A percentile compares a stretch with the other conserved stretches of the same genome.
Conservation (phyloP, 2,113 vertebrate species). For the Brachyhypopomus gauderio region DNA sequence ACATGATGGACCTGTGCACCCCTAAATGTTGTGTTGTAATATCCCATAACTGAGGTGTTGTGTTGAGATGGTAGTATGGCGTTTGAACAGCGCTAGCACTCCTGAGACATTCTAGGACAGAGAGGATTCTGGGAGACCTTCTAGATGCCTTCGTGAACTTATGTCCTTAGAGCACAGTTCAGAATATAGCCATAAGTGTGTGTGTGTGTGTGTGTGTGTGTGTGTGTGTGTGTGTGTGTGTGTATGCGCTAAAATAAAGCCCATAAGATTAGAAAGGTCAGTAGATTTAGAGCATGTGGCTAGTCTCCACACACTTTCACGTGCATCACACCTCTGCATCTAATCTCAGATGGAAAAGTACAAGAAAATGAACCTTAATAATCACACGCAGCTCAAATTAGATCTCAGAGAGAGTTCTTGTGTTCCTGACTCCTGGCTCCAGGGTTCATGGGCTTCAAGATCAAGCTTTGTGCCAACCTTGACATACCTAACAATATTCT, state of each 20-base stretch:
- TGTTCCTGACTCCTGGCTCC: background rate
- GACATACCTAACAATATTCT: background rate
- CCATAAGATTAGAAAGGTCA: background rate
- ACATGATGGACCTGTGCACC: background rate
- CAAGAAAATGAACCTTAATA: too few species aligned
- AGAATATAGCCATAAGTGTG: background rate
- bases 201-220: constrained; percentile 3
- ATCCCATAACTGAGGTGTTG: too few species aligned
- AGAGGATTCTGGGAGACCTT: too few species aligned
- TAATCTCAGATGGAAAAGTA: background rate
- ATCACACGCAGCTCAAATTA: background rate
- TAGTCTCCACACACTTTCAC: constrained; percentile 14
- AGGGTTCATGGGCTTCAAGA: background rate
- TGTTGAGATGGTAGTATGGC: too few species aligned
- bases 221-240: constrained; percentile 9
- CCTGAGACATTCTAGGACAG: too few species aligned
- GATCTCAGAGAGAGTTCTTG: background rate
- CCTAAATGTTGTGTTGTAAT: background rate
- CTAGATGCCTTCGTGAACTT: too few species aligned
- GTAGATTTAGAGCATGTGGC: background rate
- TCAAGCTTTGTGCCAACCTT: background rate
- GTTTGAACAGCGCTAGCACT: too few species aligned
- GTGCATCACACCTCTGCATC: constrained; percentile 18
- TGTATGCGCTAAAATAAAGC: background rate
- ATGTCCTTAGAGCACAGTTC: too few species aligned